Evolutionary conservation across 2,113 vertebrate genomes (phyloP).

Genomic region (Cettia cetti): DNA sequence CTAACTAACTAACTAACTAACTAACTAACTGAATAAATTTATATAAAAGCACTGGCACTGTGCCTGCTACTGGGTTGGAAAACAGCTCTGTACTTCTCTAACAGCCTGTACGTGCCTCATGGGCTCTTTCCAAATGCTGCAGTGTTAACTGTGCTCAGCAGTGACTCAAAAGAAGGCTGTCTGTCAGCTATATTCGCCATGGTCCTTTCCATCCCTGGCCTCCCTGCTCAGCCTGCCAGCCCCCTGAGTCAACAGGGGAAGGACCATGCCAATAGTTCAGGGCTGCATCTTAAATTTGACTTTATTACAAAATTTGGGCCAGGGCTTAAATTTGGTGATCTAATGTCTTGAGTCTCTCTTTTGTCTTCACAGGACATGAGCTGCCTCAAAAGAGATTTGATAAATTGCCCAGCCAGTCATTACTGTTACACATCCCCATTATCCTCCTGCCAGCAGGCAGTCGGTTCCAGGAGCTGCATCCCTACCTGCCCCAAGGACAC

Average conservation of each 20-base stretch:
- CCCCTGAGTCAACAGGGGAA: rapidly evolving
- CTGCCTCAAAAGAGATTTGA: not conserved
- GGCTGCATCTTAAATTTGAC: not conserved
- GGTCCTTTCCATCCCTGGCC: not conserved
- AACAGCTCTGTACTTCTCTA: rapidly evolving
- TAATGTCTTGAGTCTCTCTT: not conserved
- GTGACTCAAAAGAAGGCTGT: not conserved
- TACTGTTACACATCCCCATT: not conserved
- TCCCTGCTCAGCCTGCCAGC: not conserved
- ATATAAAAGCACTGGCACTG: not conserved
- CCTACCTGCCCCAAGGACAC: rapidly evolving
- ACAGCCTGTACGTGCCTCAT: not conserved
- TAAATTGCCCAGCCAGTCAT: not conserved
- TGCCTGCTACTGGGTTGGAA: not conserved
- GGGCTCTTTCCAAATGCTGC: not conserved
- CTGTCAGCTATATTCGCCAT: not conserved
- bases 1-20: no score
- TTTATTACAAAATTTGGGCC: not conserved
- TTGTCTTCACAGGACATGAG: not conserved
- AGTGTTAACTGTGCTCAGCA: not conserved
- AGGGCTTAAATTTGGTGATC: not conserved
- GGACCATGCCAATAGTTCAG: not conserved
- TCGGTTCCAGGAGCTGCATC: not conserved
- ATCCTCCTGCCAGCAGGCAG: not conserved
- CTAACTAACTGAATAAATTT: not conserved